Evolutionary conservation across 2,797 vertebrate species (phyloP), one percentile per base, ranked within the genome.

Genomic region (Epinephelus coioides): DNA sequence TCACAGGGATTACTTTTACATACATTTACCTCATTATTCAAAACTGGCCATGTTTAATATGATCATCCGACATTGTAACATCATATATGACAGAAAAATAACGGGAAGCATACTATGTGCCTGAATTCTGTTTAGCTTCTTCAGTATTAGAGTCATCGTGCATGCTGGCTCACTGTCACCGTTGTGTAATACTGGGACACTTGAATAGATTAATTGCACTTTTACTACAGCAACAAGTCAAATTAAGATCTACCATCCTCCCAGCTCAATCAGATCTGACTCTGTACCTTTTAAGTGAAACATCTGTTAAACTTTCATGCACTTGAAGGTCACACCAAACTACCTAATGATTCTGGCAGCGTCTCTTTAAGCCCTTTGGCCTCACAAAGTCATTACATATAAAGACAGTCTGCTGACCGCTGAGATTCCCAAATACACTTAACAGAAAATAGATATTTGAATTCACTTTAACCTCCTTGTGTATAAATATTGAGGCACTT

Each of bases 401-500:
- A 64, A 0, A 5, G 43, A 50, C 30, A 69, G 55, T 68, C 49
- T 66, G 59, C 60, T 74, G 47, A 68, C 71, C 38, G 54, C 46
- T 43, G 60, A 62, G 15, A 59, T 19, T 19, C 13, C 50, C 14
- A 66, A 30, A 73, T 54, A 63, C 43, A 53, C 27, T 46, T 4
- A 14, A 50, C 21, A 21, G 57, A 64, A 51, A 76, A 25, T 46
- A 79, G 43, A 56, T 38, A 27, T 17, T 60, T 85, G 8, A 65
- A 68, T 63, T 69, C 1, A 71, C 10, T 64, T 57, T 47, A 51
- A 9, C 27, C 40, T 43, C 21, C 44, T 9, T 25, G 17, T 51
- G 50, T 65, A 64, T 77, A 54, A 74, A 80, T 83, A 63, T 71
- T 73, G 49, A 81, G 56, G 19, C 65, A 46, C 56, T 56, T 73